A percentile compares a stretch with the other conserved stretches of the same genome.
These are phyloP conservation scores for Apostichopus californicus DNA, from an alignment of 35 echinoderm and acorn worm species.

Conservation along the genomic window DNA sequence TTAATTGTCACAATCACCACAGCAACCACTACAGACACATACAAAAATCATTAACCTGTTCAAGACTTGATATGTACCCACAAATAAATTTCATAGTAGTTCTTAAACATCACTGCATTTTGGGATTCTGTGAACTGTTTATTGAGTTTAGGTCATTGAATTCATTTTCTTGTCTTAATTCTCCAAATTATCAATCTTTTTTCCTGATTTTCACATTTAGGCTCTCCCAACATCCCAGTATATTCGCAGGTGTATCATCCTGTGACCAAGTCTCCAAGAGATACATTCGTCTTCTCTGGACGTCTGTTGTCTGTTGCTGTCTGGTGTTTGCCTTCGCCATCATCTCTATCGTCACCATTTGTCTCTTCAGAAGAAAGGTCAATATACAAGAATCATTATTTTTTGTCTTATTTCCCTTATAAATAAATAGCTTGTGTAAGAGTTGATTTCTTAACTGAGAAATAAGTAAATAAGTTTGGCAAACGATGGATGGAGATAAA, in stretches of 20 bases:
- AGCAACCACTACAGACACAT: too few species aligned
- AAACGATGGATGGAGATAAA: not conserved
- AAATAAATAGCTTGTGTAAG: not conserved
- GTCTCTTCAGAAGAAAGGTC: slow-evolving; percentile 51
- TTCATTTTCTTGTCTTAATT: too few species aligned
- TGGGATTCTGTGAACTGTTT: too few species aligned
- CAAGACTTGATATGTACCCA: too few species aligned
- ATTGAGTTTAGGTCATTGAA: too few species aligned
- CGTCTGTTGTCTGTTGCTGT: slow-evolving; percentile 25
- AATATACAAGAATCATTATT: not conserved
- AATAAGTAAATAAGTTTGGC: not conserved
- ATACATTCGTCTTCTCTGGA: slow-evolving; percentile 49
- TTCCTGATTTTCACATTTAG: not conserved
- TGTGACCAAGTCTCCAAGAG: slow-evolving; percentile 43
- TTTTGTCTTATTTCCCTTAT: not conserved
- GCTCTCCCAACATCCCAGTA: slow-evolving; percentile 5
- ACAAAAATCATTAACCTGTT: too few species aligned
- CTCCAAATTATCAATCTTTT: too few species aligned
- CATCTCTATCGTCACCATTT: slow-evolving; percentile 21
- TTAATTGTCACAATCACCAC: too few species aligned
- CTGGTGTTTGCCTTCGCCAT: slow-evolving; percentile 22
- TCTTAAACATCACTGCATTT: too few species aligned
- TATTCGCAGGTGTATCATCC: slow-evolving; percentile 50
- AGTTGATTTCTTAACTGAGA: not conserved
- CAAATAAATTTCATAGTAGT: too few species aligned